Percentiles rank a stretch among this genome's conserved stretches.
phyloP scores from a whole-genome alignment of 2,113 vertebrate genomes.

The Vombatus ursinus region DNA sequence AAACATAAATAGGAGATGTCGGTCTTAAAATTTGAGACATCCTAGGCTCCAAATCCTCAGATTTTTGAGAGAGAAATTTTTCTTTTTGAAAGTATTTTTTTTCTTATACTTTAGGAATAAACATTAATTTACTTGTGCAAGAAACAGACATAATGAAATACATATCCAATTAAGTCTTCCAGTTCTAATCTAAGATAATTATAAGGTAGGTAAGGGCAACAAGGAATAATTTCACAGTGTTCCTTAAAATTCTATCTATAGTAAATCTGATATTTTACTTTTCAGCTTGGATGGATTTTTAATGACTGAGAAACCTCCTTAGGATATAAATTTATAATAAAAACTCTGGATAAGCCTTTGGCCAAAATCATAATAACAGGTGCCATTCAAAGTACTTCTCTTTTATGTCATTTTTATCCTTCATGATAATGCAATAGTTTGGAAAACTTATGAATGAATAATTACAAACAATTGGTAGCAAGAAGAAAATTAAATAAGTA shows the following conservation, averaged over 20 bases:
- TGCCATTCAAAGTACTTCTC: constrained; percentile 59
- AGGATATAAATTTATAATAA: constrained; percentile 1
- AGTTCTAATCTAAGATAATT: neutral
- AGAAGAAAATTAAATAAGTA: constrained; percentile 58
- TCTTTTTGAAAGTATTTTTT: neutral
- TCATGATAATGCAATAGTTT: constrained; percentile 51
- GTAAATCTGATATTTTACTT: constrained; percentile 44
- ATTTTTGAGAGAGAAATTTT: neutral
- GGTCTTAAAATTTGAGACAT: neutral
- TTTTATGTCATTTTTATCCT: constrained; percentile 58
- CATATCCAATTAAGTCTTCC: neutral
- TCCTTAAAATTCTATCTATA: constrained; percentile 35
- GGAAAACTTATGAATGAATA: constrained; percentile 49
- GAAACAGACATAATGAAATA: neutral
- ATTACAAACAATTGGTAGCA: constrained; percentile 55
- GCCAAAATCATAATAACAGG: constrained; percentile 30
- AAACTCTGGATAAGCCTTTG: constrained; percentile 50
- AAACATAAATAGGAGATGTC: neutral
- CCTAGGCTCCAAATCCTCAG: neutral
- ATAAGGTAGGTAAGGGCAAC: neutral
- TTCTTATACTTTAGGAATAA: neutral
- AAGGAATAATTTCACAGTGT: constrained; percentile 24
- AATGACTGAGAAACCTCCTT: constrained; percentile 18
- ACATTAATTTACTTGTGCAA: neutral
- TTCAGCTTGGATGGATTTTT: constrained; percentile 52